phyloP scores from a whole-genome alignment of 2,113 vertebrate genomes.

The Dascyllus trimaculatus region DNA sequence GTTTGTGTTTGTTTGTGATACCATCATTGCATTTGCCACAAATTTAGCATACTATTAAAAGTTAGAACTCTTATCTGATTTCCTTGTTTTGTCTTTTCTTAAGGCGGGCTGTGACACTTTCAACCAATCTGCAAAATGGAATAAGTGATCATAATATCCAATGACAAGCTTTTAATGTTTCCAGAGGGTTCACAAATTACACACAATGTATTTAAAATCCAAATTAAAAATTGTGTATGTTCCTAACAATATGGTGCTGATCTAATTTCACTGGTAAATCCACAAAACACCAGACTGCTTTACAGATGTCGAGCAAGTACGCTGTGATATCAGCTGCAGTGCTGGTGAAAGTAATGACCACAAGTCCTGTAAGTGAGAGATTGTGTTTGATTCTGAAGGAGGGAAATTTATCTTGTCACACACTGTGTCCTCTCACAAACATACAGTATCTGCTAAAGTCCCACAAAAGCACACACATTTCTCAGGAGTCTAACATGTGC shows the following conservation, averaged over 20 bases:
- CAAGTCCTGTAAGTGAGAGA: constrained; percentile 31
- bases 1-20: not conserved
- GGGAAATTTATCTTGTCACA: not conserved
- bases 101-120: not conserved
- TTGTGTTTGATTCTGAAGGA: constrained; percentile 21
- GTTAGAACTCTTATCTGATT: not conserved
- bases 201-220: no score
- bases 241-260: not conserved
- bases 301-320: constrained; percentile 26
- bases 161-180: constrained; percentile 4
- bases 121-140: not conserved
- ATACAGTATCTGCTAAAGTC: constrained; percentile 2
- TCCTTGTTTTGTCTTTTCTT: not conserved
- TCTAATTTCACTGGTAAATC: constrained; percentile 13
- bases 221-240: not conserved
- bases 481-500: not conserved
- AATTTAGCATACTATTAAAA: not conserved
- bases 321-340: constrained; percentile 27
- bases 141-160: not conserved
- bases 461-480: not conserved
- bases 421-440: constrained; percentile 8
- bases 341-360: constrained; percentile 25
- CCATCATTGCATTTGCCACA: not conserved
- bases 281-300: constrained; percentile 25
- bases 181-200: not conserved